Evolutionary conservation across 2,113 vertebrate genomes (phyloP).

Genomic region (Eidolon helvum): DNA sequence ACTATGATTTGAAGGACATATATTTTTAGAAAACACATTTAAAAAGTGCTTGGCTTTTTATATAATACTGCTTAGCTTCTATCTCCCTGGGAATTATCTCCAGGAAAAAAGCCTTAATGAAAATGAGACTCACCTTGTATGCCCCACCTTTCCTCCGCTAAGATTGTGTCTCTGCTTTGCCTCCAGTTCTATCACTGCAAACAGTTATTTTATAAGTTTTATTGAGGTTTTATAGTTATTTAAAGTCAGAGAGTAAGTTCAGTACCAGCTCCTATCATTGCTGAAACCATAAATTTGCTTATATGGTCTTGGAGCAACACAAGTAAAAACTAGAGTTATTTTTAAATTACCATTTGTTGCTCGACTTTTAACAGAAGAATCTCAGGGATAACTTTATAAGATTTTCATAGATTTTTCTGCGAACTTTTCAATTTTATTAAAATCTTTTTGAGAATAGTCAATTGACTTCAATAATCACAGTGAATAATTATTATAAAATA

Average conservation of each 20-base stretch:
- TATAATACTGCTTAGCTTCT: not conserved
- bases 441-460: constrained; percentile 57
- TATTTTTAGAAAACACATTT: not conserved
- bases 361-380: not conserved
- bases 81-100: not conserved
- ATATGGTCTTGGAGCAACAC: not conserved
- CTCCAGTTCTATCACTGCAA: not conserved
- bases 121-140: not conserved
- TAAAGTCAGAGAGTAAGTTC: not conserved
- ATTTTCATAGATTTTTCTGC: constrained; percentile 45
- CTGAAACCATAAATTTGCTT: not conserved
- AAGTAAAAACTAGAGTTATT: not conserved
- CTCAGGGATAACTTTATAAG: not conserved
- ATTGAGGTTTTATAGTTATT: not conserved
- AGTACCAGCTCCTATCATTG: not conserved
- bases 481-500: constrained; percentile 52
- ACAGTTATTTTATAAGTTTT: not conserved
- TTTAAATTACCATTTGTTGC: constrained; percentile 23
- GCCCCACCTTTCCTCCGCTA: too few species aligned
- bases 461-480: constrained; percentile 41
- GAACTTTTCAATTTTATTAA: constrained; percentile 65
- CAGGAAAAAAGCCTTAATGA: not conserved
- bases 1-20: not conserved
- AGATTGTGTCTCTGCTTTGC: not conserved
- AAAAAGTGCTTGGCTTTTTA: not conserved